Evolutionary conservation across 1,140 invertebrate species (phyloP), one percentile per base, ranked within the genome.

Genomic region (Drosophila saltans): DNA sequence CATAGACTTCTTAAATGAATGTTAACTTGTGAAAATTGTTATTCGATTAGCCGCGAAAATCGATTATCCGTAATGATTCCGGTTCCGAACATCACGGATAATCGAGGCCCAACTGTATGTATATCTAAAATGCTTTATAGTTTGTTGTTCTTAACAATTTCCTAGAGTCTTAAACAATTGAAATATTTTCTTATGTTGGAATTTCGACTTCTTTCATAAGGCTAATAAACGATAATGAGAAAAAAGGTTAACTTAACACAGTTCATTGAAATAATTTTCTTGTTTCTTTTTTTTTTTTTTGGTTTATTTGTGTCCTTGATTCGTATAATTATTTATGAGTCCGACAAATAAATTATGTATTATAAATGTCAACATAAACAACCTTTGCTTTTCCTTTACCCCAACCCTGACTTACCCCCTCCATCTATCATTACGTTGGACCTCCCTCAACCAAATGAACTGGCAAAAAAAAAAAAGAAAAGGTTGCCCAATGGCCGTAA

Each of bases 311-410:
- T 43, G 30, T 56, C 36, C 45, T 57, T 56, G 72, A 75, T 69
- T 69, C 21, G 73, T 66, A 66, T 60, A 77, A 78, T 77, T 71
- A 78, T 77, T 77, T 77, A 76, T 76, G 72, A 55, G 75, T 64
- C 41, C 73, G 66, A 77, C 36, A 61, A 21, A 75, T 75, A 65
- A 75, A 68, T 64, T 75, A 63, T 45, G 26, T 10, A 77, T 69
- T 66, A 78, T 78, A 83, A 83, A 78, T 81, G 83, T 88, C 83
- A 71, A 72, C 75, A 62, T 71, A 64, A 78, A 71, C 75, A 56
- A 56, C 28, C 43, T 52, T 52, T 52, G 2, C 7, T 16, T 21
- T 8, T 21, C 45, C 45, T 21, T 21, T 6, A 9, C 21, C 7
- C 21, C 21, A 7, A 8, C 21, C 8, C n/a, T 10, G 24, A 10